Base-by-base conservation (phyloP, 2,888 invertebrate species). In the Rhodophaea formosa region DNA sequence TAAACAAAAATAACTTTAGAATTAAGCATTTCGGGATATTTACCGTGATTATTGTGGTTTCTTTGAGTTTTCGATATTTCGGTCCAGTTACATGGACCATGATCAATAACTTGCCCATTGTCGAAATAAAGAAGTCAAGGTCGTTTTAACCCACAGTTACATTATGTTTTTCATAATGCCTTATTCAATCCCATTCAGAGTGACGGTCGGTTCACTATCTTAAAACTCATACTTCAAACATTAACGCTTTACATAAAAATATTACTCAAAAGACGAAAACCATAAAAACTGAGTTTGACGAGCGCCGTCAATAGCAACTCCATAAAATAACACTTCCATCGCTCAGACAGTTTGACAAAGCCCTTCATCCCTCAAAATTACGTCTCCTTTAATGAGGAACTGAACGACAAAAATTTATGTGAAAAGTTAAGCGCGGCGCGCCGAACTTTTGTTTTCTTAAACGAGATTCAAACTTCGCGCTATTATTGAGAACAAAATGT, bases 331-430 rank as follows among this genome's bases (percentile, higher is more conserved):
- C 29, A 47, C 23, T 49, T 49, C 32, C 30, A 15, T 32, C 49
- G 5, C 49, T 32, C 55, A 66, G 67, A 68, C 66, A 65, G 67
- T 69, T 67, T 63, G 56, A 54, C 58, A 61, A 62, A 69, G 69
- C 68, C 62, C 64, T 67, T 66, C 59, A 65, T 63, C 65, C 65
- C 46, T 47, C 68, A 63, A 72, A 80, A 84, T 81, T 73, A 74
- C 78, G 76, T 80, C 74, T 75, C 69, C 70, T 80, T 79, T 81
- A 84, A 84, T 82, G 78, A 80, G 75, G 71, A 77, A 74, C 69
- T 71, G 76, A 75, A 76, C 72, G 77, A 78, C 79, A 80, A 82
- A 79, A 88, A 85, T 85, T 88, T 85, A 88, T 87, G 83, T 77
- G 72, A 65, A 79, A 88, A 87, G 84, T 88, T 86, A 79, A 75